Evolutionary conservation across 2,113 vertebrate species (phyloP), one percentile per base, ranked within the genome.

Genomic region (Orthochromis indermauri): DNA sequence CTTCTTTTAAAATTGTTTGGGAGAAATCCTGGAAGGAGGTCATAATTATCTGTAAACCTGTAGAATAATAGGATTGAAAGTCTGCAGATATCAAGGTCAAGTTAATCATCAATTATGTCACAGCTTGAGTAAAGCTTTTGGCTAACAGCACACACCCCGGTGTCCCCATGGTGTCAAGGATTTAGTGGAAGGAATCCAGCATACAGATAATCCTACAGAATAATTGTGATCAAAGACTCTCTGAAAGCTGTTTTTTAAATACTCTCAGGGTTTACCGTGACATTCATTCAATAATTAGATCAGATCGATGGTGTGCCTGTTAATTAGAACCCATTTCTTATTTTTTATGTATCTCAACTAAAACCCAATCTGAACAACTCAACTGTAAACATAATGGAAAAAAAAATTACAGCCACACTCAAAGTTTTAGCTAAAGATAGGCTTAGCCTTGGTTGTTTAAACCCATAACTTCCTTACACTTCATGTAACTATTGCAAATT

Each of bases 61-160:
- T 11, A 17, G 51, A 90, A 57, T 91, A 93, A 90, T 87, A 83
- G 93, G 93, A 93, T 92, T 87, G 42, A 61, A 78, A 73, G 57
- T 10, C 14, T 61, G 63, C 63, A 28, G 33, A 81, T 84, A 68
- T 88, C 24, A 57, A 19, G 51, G 40, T 83, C 51, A 84, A 76
- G 88, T 14, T 82, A 71, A 10, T 86, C 47, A 7, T 80, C 79
- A 88, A 33, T 89, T 80, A 89, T 86, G 86, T 88, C 86, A 90
- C 82, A 85, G 82, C 80, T 81, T 68, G 51, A 82, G 24, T 78
- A 83, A 87, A 68, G 84, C 89, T 76, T 24, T 86, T 49, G 21
- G 68, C 16, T 84, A 81, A 49, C 42, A 10, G 63, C 33, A 57
- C 37, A 42, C 84, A 51, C 17, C 83, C 59, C 4, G 26, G 16